phyloP scores from a whole-genome alignment of 2,797 vertebrate genomes.

The Centroberyx gerrardi region DNA sequence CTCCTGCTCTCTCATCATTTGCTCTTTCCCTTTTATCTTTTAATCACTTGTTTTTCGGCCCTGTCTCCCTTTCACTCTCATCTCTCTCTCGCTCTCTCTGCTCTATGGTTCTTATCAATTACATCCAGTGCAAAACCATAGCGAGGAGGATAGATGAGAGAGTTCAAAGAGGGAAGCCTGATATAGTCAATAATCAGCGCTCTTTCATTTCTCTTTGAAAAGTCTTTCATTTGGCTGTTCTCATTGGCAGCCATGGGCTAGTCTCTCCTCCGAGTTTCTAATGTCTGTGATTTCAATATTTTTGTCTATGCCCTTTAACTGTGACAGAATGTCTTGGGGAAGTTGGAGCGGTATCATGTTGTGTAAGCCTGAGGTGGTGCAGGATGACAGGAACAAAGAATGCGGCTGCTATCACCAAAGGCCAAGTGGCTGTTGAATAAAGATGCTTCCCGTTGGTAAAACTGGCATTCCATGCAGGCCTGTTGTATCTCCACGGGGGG shows the following conservation, averaged over 20 bases:
- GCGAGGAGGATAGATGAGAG: constrained; percentile 60
- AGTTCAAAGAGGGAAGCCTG: constrained; percentile 72
- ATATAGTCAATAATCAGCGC: constrained; percentile 65
- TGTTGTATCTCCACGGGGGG: constrained; percentile 69
- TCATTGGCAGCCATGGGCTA: constrained; percentile 53
- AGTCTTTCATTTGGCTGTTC: constrained; percentile 29
- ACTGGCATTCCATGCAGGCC: constrained; percentile 65
- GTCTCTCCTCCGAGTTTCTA: constrained; percentile 43
- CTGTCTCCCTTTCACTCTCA: constrained; percentile 59
- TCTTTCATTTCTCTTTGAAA: constrained; percentile 67
- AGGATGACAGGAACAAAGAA: constrained; percentile 73
- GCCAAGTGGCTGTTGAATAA: constrained; percentile 76
- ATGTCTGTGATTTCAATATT: constrained; percentile 60
- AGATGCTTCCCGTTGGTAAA: constrained; percentile 65
- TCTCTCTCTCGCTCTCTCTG: constrained; percentile 42
- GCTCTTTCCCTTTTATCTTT: constrained; percentile 75
- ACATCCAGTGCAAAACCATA: constrained; percentile 53
- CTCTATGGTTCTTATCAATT: constrained; percentile 50
- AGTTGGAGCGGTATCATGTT: constrained; percentile 59
- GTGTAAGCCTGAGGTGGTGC: constrained; percentile 69
- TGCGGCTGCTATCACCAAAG: constrained; percentile 75
- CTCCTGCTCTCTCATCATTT: constrained; percentile 62
- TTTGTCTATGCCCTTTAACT: constrained; percentile 65
- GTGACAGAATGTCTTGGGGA: constrained; percentile 67
- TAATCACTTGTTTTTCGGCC: constrained; percentile 70